Base-by-base conservation (phyloP, 2,888 invertebrate genomes). In the Lasioglossum malachurum region DNA sequence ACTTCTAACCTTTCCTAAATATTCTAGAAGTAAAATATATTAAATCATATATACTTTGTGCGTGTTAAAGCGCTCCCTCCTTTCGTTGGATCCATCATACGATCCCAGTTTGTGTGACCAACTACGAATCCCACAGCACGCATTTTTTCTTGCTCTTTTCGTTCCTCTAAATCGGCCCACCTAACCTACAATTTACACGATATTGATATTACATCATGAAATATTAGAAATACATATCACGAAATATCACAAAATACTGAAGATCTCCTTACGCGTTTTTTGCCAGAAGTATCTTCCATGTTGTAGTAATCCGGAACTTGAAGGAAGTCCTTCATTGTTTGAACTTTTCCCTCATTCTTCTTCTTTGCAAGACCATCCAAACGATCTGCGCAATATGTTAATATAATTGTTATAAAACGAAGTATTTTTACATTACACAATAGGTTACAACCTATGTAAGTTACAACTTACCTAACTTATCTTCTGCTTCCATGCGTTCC, bases 131-230 rank as follows among this genome's bases (percentile, higher is more conserved):
- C 99, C 88, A 99, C 97, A 44, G 98, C 98, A 78, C 99, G 97
- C 97, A 99, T 98, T 96, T 98, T 98, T 95, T 98, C 98, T 96
- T 99, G 99, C 93, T 98, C 96, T 93, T 98, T 98, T 94, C 97
- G 97, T 95, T 99, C 99, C 96, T 99, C 99, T 94, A 99, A 96
- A 96, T 99, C 99, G 76, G 99, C 99, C 99, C 99, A 99, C 93
- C 99, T 97, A 92, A 99, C 99, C 99, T 99, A 94, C 88, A 31
- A 46, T 72, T 1, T 19, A 12, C 12, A 38, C 35, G 10, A 67
- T 41, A 38, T 41, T 71, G 23, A 14, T 23, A n/a, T 38, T 41
- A n/a, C 27, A 71, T 14, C n/a, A 16, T 27, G 4, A 41, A 38
- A 41, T 10, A n/a, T 71, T 71, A 4, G 14, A 38, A 10, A 46